These are phyloP conservation scores for Scrobipalpa atriplicella DNA, from an alignment of 2,888 invertebrate genomes.

Conservation along the genomic window DNA sequence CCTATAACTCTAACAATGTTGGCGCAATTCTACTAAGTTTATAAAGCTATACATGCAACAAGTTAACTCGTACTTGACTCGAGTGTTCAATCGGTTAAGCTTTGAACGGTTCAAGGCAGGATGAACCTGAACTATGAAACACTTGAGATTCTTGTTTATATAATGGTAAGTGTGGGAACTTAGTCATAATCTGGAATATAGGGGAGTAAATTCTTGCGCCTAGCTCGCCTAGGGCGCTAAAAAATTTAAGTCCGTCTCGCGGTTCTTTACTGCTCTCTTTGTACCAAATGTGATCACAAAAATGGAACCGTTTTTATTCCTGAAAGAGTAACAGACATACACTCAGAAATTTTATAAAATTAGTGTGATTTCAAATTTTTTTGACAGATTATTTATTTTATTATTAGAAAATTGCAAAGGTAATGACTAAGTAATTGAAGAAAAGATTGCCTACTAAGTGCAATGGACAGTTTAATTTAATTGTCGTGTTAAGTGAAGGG, in stretches of 20 bases:
- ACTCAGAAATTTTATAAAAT: too few relatives aligned
- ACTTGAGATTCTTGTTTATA: background rate
- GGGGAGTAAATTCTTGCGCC: too few relatives aligned
- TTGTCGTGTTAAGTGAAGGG: background rate
- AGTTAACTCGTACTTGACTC: constrained; percentile 6
- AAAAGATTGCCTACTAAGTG: background rate
- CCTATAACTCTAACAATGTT: constrained; percentile 7
- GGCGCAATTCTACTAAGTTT: constrained; percentile 4
- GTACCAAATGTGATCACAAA: too few relatives aligned
- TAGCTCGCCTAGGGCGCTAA: too few relatives aligned
- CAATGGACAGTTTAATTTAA: background rate
- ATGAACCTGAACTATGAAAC: constrained; percentile 7
- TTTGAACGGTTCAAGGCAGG: background rate
- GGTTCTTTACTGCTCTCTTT: too few relatives aligned
- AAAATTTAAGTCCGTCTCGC: too few relatives aligned
- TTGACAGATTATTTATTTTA: too few relatives aligned
- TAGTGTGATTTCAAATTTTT: too few relatives aligned
- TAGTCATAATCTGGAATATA: background rate
- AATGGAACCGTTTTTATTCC: too few relatives aligned
- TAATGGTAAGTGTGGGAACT: background rate
- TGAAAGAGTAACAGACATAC: too few relatives aligned
- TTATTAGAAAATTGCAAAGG: too few relatives aligned
- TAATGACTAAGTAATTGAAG: too few relatives aligned
- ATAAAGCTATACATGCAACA: constrained; percentile 10
- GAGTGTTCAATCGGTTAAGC: constrained; percentile 6